phyloP scores from a whole-genome alignment of 2,797 vertebrate species.

The Triplophysa bombifrons region DNA sequence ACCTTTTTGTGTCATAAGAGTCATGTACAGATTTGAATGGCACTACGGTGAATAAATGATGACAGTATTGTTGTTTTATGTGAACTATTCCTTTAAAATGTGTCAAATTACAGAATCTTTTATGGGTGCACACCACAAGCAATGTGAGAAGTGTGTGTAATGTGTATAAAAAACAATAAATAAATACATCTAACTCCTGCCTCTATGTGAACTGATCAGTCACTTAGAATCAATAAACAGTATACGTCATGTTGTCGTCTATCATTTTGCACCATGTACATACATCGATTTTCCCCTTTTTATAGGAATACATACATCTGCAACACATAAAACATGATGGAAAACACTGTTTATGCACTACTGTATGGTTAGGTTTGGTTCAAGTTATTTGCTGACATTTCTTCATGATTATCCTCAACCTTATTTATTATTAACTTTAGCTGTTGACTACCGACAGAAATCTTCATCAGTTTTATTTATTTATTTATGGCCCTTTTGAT shows the following conservation, averaged over 20 bases:
- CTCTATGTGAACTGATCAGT: background rate
- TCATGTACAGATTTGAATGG: too few species aligned
- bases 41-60: too few species aligned
- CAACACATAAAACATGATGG: slow-evolving; percentile 9
- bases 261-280: background rate
- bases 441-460: background rate
- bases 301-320: background rate
- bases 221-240: slow-evolving; percentile 16
- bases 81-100: background rate
- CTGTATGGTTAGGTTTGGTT: background rate
- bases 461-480: background rate
- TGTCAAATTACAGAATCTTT: background rate
- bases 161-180: background rate
- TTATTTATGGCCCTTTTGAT: background rate
- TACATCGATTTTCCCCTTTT: slow-evolving; percentile 2
- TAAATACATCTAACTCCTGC: background rate
- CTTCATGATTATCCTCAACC: background rate
- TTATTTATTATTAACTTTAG: background rate
- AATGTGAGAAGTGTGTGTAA: background rate
- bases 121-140: background rate
- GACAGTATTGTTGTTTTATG: too few species aligned
- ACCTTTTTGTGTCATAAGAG: too few species aligned
- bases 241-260: background rate
- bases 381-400: background rate
- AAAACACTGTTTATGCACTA: background rate